These are phyloP conservation scores for Catalaphyllia jardinei DNA, from an alignment of 64 coral and sea anemone species.

Conservation along the genomic window DNA sequence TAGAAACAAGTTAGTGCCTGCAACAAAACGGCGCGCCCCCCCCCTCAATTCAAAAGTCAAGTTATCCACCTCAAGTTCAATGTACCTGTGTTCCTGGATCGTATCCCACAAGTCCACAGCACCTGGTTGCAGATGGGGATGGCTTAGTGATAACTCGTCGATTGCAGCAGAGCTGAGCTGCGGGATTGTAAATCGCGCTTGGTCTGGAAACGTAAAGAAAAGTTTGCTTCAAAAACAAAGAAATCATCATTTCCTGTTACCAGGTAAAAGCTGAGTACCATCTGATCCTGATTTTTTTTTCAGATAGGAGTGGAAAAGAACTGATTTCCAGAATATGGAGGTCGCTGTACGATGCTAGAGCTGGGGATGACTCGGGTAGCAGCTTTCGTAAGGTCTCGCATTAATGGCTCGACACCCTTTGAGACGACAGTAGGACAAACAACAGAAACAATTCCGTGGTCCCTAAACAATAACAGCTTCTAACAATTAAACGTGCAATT, in stretches of 20 bases:
- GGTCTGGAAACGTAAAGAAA: background rate
- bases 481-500: too few relatives aligned
- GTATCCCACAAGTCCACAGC: background rate
- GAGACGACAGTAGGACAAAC: too few relatives aligned
- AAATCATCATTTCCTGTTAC: background rate
- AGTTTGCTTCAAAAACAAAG: background rate
- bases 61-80: background rate
- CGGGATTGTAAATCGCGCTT: background rate
- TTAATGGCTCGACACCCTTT: too few relatives aligned
- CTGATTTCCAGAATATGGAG: too few relatives aligned
- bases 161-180: background rate
- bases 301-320: too few relatives aligned
- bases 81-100: background rate
- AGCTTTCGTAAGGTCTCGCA: too few relatives aligned
- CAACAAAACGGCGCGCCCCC: background rate
- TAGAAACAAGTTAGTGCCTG: background rate
- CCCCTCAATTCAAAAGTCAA: background rate
- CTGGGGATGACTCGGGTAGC: too few relatives aligned
- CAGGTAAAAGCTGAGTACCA: too few relatives aligned
- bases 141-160: background rate
- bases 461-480: too few relatives aligned
- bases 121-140: background rate
- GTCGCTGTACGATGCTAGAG: too few relatives aligned
- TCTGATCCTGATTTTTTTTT: too few relatives aligned
- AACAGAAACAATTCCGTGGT: too few relatives aligned